phyloP scores from a whole-genome alignment of 2,888 invertebrate genomes.

The Drosophila nr. medialis region DNA sequence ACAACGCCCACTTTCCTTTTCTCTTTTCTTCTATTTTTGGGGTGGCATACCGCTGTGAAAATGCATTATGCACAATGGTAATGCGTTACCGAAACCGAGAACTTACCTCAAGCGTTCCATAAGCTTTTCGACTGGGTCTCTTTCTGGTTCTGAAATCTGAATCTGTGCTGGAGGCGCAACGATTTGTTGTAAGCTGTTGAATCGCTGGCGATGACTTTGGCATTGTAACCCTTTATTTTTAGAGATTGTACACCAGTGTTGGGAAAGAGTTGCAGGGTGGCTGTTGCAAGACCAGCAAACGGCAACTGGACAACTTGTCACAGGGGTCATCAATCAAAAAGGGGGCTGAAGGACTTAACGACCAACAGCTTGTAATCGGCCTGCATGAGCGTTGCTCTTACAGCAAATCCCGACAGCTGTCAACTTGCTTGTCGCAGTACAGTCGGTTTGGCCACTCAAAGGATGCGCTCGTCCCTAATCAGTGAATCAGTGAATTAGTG shows the following conservation, averaged over 20 bases:
- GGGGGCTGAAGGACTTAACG: constrained; percentile 20
- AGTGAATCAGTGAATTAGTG: constrained; percentile 21
- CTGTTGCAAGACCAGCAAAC: constrained; percentile 18
- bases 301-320: constrained; percentile 43
- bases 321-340: constrained; percentile 58
- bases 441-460: constrained; percentile 56
- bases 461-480: constrained; percentile 54
- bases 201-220: constrained; percentile 61
- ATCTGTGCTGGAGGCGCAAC: constrained; percentile 20
- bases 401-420: constrained; percentile 66
- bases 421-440: constrained; percentile 51
- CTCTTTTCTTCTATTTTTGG: constrained; percentile 26
- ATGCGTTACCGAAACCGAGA: constrained; percentile 52
- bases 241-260: constrained; percentile 37
- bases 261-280: constrained; percentile 44
- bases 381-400: constrained; percentile 51
- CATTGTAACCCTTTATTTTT: constrained; percentile 52
- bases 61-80: constrained; percentile 67
- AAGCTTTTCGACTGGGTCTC: neutral
- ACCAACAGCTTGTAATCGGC: constrained; percentile 35
- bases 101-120: constrained; percentile 27
- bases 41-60: constrained; percentile 73
- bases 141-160: neutral
- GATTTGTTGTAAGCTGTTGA: constrained; percentile 64
- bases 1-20: constrained; percentile 71